Evolutionary conservation across 1,140 invertebrate species (phyloP).

Genomic region (Aplysia californica): DNA sequence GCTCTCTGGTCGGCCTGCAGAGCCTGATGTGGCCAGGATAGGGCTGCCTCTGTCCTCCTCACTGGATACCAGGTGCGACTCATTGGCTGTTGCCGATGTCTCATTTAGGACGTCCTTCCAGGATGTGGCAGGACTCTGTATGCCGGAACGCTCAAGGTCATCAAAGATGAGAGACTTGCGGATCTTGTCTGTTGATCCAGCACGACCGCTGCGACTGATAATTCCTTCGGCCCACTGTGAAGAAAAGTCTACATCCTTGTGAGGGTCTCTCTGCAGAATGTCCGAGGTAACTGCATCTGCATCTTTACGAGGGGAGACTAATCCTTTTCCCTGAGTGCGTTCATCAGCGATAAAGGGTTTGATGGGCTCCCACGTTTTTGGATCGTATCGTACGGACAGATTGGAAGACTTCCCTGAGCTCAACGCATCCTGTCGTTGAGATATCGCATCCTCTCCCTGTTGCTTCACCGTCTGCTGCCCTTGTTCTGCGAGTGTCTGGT

Average conservation of each 20-base stretch:
- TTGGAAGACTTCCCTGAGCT: not conserved
- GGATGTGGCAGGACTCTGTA: too few relatives aligned
- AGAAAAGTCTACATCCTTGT: not conserved
- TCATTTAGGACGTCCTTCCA: slow-evolving; percentile 22
- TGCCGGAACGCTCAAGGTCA: too few relatives aligned
- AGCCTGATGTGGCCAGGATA: slow-evolving; percentile 22
- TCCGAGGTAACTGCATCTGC: not conserved
- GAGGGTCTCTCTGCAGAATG: not conserved
- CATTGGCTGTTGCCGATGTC: not conserved
- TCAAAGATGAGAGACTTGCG: too few relatives aligned
- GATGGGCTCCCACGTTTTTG: slow-evolving; percentile 16
- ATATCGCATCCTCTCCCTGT: too few relatives aligned
- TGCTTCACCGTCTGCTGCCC: too few relatives aligned
- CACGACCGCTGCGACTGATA: not conserved
- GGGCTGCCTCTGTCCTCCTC: slow-evolving; percentile 54
- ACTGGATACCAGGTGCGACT: slow-evolving; percentile 35
- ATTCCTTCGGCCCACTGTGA: not conserved
- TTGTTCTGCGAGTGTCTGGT: too few relatives aligned
- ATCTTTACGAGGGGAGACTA: not conserved
- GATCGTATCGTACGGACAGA: not conserved
- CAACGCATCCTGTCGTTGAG: not conserved
- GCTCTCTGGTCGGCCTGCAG: not conserved
- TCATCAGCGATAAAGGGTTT: not conserved
- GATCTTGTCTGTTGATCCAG: not conserved
- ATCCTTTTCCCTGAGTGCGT: not conserved